Evolutionary conservation across 2,888 invertebrate genomes (phyloP).

Genomic region (Cryptus viduatorius): DNA sequence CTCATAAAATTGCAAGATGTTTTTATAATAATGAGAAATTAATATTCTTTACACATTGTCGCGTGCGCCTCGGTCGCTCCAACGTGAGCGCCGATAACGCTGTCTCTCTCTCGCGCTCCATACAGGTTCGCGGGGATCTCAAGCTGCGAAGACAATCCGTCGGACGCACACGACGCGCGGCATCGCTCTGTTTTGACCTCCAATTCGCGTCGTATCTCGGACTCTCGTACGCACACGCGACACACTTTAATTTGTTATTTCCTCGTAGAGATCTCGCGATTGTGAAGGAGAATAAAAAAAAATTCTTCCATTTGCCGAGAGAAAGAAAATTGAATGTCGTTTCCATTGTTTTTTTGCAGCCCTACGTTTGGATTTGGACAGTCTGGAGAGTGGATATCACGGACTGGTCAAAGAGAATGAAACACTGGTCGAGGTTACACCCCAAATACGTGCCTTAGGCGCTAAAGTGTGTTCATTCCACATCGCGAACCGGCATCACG

Average conservation of each 20-base stretch:
- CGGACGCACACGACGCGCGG: background rate
- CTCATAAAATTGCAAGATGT: background rate
- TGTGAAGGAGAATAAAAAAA: background rate
- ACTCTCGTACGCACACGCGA: background rate
- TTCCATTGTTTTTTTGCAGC: slow-evolving; percentile 83
- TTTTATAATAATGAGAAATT: background rate
- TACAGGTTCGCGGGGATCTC: background rate
- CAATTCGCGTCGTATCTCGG: background rate
- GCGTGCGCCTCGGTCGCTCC: too few relatives aligned
- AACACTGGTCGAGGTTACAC: slow-evolving; percentile 96
- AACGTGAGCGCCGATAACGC: too few relatives aligned
- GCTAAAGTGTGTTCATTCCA: slow-evolving; percentile 93
- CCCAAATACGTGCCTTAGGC: slow-evolving; percentile 94
- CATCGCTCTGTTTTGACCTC: background rate
- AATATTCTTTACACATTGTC: background rate
- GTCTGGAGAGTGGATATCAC: slow-evolving; percentile 95
- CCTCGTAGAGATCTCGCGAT: background rate
- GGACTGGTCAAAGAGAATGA: slow-evolving; percentile 97
- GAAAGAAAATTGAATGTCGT: slow-evolving; percentile 9
- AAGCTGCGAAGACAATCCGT: background rate
- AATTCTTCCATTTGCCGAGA: background rate
- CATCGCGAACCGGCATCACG: slow-evolving; percentile 96
- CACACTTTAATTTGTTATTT: background rate
- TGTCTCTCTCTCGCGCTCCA: too few relatives aligned
- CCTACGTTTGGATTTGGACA: slow-evolving; percentile 91